Base-by-base conservation (phyloP, 2,113 vertebrate species). In the Sclerurus mexicanus region DNA sequence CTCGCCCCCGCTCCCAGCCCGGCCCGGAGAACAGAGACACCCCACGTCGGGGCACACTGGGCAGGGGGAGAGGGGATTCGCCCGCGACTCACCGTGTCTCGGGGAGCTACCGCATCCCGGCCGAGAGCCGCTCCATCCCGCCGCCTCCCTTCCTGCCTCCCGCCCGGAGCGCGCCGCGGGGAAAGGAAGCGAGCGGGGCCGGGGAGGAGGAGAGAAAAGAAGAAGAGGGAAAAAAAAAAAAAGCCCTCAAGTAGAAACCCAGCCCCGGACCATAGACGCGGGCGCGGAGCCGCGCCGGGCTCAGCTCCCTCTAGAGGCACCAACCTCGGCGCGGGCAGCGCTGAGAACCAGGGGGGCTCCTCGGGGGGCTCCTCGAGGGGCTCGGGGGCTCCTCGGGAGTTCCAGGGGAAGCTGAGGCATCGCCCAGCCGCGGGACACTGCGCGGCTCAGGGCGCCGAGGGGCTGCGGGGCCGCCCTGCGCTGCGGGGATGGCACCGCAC, bases 291-390 rank as follows among this genome's bases (percentile, higher is more conserved):
- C 16, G 49, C 31, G n/a, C 31, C 6, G 23, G 35, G 13, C 35
- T 85, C 69, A 93, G 92, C 96, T 93, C 95, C 93, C 95, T 95
- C 95, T 96, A 94, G 85, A 95, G 95, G 94, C 84, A 17, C 82
- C 64, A 81, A 90, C 21, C 33, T 30, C 47, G 12, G 22, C 16
- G 40, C 27, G 58, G 72, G 50, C 10, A 42, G 40, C 40, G 40
- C 28, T 9, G 5, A 13, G 31, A 0, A 22, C n/a, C 33, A 8
- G 23, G 22, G 18, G 47, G 37, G 68, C 25, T 67, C 44, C 52
- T 52, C 15, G 6, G 55, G 67, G 31, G 16, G 5, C 13, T 42
- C 40, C 40, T 42, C 13, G 40, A 14, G 39, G 40, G 40, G n/a
- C n/a, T 73, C 60, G 10, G 60, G 30, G 53, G 46, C 2, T 73